Percentiles rank a stretch among this genome's conserved stretches.
phyloP scores from a whole-genome alignment of 2,113 vertebrate species.

The Microtus richardsoni region DNA sequence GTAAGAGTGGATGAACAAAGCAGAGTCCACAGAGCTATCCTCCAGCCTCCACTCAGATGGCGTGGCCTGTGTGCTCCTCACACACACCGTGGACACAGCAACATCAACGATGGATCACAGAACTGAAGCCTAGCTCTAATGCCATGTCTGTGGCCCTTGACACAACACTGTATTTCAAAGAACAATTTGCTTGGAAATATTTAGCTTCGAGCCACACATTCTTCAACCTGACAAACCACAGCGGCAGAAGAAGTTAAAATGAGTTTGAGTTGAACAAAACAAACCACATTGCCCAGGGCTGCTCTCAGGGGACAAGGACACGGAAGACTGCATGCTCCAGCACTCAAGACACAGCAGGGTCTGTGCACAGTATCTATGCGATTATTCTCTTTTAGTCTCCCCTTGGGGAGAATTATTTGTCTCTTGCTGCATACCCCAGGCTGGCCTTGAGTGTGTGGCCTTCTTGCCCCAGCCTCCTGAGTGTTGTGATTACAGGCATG shows the following conservation, averaged over 20 bases:
- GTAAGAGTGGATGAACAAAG: too few species aligned
- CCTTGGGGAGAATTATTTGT: neutral
- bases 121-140: neutral
- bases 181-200: constrained; percentile 32
- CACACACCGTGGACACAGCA: neutral
- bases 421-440: neutral
- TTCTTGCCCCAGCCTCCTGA: neutral
- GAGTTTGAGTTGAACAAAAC: constrained; percentile 37
- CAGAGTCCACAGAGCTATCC: neutral
- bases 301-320: neutral
- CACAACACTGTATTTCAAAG: neutral
- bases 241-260: neutral
- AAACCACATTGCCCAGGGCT: neutral
- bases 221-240: constrained; percentile 37
- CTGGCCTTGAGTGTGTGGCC: neutral
- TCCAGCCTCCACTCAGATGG: too few species aligned
- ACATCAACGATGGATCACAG: neutral
- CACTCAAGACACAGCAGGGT: neutral
- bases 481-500: too few species aligned
- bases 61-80: too few species aligned
- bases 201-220: constrained; percentile 29
- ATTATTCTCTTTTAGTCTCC: neutral
- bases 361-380: neutral
- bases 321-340: neutral
- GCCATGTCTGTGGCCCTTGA: neutral